A percentile compares a stretch with the other conserved stretches of the same genome.
Conservation (phyloP, 2,113 vertebrate species). For the Pyrgilauda ruficollis region DNA sequence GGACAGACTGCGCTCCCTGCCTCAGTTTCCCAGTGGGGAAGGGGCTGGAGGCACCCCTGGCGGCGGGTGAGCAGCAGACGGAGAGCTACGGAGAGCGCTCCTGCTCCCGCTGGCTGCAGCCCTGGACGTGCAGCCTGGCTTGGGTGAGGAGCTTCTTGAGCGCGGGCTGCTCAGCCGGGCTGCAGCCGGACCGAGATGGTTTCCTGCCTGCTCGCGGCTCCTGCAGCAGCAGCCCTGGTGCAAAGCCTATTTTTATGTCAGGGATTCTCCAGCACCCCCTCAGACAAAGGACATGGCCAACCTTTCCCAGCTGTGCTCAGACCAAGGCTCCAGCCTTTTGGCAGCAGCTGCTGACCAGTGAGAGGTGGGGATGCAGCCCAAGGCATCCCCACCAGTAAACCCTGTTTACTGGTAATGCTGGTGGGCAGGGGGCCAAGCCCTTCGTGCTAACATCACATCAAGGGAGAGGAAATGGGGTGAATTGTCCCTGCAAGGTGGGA, state of each 20-base stretch:
- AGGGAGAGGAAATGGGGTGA: not conserved
- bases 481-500: not conserved
- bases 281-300: not conserved
- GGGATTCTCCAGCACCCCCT: not conserved
- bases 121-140: not conserved
- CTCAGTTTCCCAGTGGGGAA: not conserved
- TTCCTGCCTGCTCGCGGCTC: not conserved
- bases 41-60: not conserved
- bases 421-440: not conserved
- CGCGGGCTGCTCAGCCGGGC: not conserved
- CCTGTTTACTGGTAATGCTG: not conserved
- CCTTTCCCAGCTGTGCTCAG: not conserved
- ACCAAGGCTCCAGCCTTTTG: not conserved
- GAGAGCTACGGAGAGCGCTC: not conserved
- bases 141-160: not conserved
- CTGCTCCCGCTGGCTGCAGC: fast-evolving
- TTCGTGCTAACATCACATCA: not conserved
- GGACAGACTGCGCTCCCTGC: not conserved
- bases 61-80: not conserved
- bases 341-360: not conserved
- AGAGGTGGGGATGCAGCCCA: not conserved
- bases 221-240: not conserved
- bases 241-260: not conserved
- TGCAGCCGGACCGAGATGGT: not conserved
- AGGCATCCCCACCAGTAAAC: not conserved